Conservation (phyloP, 2,797 vertebrate genomes). For the Ceryle rudis region DNA sequence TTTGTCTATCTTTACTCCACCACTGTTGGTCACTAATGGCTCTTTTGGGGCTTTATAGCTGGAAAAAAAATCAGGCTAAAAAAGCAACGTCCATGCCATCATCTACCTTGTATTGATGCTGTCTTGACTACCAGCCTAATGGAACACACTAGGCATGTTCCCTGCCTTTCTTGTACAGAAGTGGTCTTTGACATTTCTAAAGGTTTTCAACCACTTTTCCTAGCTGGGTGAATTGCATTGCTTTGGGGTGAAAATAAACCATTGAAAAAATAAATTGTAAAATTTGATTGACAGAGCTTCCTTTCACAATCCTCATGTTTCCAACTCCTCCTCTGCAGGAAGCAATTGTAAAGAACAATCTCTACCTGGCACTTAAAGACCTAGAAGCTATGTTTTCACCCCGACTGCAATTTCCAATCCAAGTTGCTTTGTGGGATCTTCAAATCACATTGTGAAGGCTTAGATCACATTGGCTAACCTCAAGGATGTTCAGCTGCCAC, state of each 20-base stretch:
- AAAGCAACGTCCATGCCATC: background rate
- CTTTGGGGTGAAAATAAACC: slow-evolving; percentile 51
- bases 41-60: background rate
- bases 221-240: slow-evolving; percentile 17
- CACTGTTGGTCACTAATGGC: background rate
- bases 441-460: slow-evolving; percentile 30
- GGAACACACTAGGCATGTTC: background rate
- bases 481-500: slow-evolving; percentile 45
- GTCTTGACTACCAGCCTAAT: slow-evolving; percentile 4
- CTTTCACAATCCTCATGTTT: slow-evolving; percentile 1
- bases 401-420: slow-evolving; percentile 42
- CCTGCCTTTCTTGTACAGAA: background rate
- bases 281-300: slow-evolving; percentile 51
- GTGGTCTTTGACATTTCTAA: slow-evolving; percentile 36
- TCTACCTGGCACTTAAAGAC: slow-evolving; percentile 34
- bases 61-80: background rate
- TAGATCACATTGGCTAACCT: slow-evolving; percentile 38
- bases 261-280: slow-evolving; percentile 53
- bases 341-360: slow-evolving; percentile 55
- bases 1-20: background rate
- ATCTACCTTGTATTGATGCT: background rate
- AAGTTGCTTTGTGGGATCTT: slow-evolving; percentile 53
- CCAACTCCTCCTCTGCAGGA: slow-evolving; percentile 41
- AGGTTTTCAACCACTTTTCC: slow-evolving; percentile 31
- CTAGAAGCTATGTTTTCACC: slow-evolving; percentile 45